These are phyloP conservation scores for Colletes gigas DNA, from an alignment of 1,140 invertebrate species.

Conservation along the genomic window DNA sequence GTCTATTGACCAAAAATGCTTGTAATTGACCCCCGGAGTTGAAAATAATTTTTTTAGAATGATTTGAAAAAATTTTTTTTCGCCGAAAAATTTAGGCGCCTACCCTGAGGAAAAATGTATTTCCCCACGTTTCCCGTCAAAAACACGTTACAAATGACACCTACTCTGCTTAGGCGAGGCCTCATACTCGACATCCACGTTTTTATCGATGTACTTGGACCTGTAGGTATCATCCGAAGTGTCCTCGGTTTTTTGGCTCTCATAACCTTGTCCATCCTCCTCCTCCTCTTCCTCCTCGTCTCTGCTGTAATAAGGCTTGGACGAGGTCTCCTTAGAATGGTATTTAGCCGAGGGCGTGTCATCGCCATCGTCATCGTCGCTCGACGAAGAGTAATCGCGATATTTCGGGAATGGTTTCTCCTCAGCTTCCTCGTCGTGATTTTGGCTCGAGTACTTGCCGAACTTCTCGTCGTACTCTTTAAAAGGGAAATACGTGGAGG, in stretches of 20 bases:
- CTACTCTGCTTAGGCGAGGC: constrained; percentile 67
- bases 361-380: constrained; percentile 49
- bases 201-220: constrained; percentile 52
- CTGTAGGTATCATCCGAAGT: constrained; percentile 31
- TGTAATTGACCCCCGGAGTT: no score
- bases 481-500: constrained; percentile 64
- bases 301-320: constrained; percentile 30
- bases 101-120: no score
- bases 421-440: constrained; percentile 20
- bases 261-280: constrained; percentile 61
- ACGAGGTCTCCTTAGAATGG: constrained; percentile 16
- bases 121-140: no score
- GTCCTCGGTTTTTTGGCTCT: constrained; percentile 47
- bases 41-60: no score
- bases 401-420: constrained; percentile 38
- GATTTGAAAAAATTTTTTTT: no score
- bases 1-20: no score
- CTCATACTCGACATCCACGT: constrained; percentile 71
- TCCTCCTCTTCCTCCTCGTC: constrained; percentile 65
- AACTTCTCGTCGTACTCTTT: constrained; percentile 74
- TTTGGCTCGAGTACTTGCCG: constrained; percentile 52
- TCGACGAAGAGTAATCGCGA: constrained; percentile 22
- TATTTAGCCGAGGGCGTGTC: constrained; percentile 10
- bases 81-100: no score
- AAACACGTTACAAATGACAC: background rate